Evolutionary conservation across 1,140 invertebrate species (phyloP).

Genomic region (Aphelinus certus): DNA sequence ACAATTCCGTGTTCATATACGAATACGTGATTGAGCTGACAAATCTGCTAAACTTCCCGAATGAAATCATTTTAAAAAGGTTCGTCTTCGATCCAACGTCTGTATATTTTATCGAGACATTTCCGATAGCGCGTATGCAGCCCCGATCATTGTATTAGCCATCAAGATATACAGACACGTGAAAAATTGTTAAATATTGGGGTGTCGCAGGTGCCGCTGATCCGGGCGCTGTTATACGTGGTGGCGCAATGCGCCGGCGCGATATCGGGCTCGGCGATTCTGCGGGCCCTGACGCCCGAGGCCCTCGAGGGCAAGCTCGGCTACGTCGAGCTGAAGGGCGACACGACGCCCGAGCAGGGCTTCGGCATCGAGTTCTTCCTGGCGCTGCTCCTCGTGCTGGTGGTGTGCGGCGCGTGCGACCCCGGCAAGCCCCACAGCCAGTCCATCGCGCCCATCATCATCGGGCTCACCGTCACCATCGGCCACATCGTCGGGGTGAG

Average conservation of each 20-base stretch:
- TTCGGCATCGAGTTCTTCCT: constrained; percentile 91
- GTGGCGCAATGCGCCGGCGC: constrained; percentile 86
- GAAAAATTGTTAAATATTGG: too few species aligned
- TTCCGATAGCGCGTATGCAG: too few species aligned
- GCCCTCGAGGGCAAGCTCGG: constrained; percentile 57
- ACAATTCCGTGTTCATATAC: too few species aligned
- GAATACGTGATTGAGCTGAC: too few species aligned
- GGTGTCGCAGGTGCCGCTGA: constrained; percentile 63
- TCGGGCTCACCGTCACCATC: constrained; percentile 87
- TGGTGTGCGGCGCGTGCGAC: constrained; percentile 88
- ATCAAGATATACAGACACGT: too few species aligned
- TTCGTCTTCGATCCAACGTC: too few species aligned
- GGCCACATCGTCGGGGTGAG: constrained; percentile 87
- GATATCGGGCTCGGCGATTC: constrained; percentile 80
- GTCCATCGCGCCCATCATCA: constrained; percentile 85
- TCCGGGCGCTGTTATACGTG: constrained; percentile 82
- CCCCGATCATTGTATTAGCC: too few species aligned
- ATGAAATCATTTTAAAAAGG: too few species aligned
- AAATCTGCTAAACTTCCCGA: too few species aligned
- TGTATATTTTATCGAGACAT: too few species aligned
- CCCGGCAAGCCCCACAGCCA: constrained; percentile 76
- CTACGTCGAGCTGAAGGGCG: constrained; percentile 73
- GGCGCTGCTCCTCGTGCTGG: constrained; percentile 87
- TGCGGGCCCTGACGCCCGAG: constrained; percentile 65
- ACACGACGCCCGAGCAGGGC: constrained; percentile 76